Evolutionary conservation across 1,140 invertebrate genomes (phyloP), one percentile per base, ranked within the genome.

Genomic region (Tetramorium alpestre): DNA sequence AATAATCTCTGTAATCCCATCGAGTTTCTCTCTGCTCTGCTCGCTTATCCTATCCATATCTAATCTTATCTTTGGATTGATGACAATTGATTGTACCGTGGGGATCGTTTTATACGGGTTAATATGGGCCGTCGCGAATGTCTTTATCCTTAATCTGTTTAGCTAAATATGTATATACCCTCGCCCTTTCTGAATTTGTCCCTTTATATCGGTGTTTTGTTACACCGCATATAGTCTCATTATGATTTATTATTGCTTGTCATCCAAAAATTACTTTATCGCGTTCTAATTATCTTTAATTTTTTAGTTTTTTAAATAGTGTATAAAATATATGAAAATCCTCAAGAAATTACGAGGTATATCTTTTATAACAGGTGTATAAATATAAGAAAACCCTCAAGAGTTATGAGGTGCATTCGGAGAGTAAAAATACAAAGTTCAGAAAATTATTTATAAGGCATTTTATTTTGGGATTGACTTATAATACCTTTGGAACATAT

Each of bases 41-140:
- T 41, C 44, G 62, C 51, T 44, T 67, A 51, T n/a, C 25, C 38
- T 56, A 28, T 18, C 54, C 56, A 51, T 76, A 85, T 85, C 44
- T 60, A 49, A 67, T 76, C 70, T 85, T 62, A 76, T 76, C 41
- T 62, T 44, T 22, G 65, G 33, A 81, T 81, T 81, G 78, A 81
- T 65, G 51, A 70, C 54, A 81, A 81, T 58, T 81, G 65, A 81
- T 81, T 70, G 47, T 25, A 44, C 78, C 51, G 38, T 56, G 16
- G 78, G 78, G 78, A 81, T 33, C 64, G 44, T 81, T 81, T 81
- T 81, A 81, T 81, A 58, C 22, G 22, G 51, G 51, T 56, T 81
- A 81, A 81, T 81, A 70, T 41, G 16, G 65, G 22, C 16, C 49
- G 38, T 22, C 22, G 65, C 38, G 73, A 22, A 60, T 76, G 76